Percentiles rank a stretch among this genome's conserved stretches.
Conservation (phyloP, 64 coral and sea anemone species). For the Hydrozoanthus tunicans region DNA sequence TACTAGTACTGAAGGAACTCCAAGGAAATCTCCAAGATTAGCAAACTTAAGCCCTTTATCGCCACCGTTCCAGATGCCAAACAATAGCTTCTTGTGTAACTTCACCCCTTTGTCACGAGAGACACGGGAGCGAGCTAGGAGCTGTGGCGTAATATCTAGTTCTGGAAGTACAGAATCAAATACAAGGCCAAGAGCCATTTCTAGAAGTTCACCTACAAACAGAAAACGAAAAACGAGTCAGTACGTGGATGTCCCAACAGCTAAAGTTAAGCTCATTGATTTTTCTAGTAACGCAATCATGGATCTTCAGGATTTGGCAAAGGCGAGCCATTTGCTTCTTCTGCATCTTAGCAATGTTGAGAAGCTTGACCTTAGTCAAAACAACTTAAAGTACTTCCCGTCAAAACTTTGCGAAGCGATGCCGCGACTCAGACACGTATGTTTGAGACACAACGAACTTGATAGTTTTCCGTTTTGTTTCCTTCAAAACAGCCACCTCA, state of each 20-base stretch:
- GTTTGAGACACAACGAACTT: slow-evolving; percentile 82
- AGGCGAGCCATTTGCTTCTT: slow-evolving; percentile 45
- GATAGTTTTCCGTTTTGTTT: slow-evolving; percentile 66
- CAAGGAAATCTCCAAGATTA: slow-evolving; percentile 34
- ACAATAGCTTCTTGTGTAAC: slow-evolving; percentile 60
- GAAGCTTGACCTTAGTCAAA: slow-evolving; percentile 89
- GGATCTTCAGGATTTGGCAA: slow-evolving; percentile 55
- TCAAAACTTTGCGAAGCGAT: slow-evolving; percentile 71
- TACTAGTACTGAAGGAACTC: slow-evolving; percentile 3
- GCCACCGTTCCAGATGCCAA: slow-evolving; percentile 61
- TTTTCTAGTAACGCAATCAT: slow-evolving; percentile 80
- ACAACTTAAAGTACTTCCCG: slow-evolving; percentile 72
- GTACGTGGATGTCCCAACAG: slow-evolving; percentile 30
- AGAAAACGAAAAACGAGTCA: slow-evolving; percentile 49
- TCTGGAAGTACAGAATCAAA: not conserved
- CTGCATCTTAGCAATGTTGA: slow-evolving; percentile 67
- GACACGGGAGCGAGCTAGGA: not conserved
- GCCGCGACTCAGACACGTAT: slow-evolving; percentile 65
- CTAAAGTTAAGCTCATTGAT: slow-evolving; percentile 80
- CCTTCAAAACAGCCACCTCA: slow-evolving; percentile 47
- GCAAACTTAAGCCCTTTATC: not conserved
- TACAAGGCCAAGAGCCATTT: not conserved
- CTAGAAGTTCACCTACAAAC: not conserved
- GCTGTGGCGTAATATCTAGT: not conserved
- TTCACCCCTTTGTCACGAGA: not conserved